Evolutionary conservation across 64 coral and sea anemone species (phyloP), one percentile per base, ranked within the genome.

Genomic region (Montipora sp.): DNA sequence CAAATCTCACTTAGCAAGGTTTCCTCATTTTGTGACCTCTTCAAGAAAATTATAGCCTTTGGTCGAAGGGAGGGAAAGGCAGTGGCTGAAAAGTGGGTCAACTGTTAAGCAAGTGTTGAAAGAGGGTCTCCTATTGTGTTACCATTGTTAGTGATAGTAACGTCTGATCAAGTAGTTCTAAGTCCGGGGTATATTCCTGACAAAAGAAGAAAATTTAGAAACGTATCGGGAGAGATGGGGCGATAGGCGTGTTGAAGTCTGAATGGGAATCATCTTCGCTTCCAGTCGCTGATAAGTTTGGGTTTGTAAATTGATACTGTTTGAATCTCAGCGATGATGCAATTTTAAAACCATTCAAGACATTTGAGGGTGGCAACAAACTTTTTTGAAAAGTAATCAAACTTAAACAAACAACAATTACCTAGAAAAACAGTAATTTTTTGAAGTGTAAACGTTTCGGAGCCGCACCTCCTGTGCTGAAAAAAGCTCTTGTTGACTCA

Each of bases 381-480:
- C 20, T 59, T 43, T 83, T 69, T 70, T 20, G 65, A 50, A 22
- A 71, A 48, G 65, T 3, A 48, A 85, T 71, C 65, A 67, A 68
- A 72, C 65, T 85, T 85, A 19, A 22, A 63, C 65, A 85, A 85
- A 85, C 63, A 85, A 71, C 61, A 59, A 85, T 85, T 72, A 85
- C 20, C 9, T n/a, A 21, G 61, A 3, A 85, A 85, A 85, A 85
- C 82, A 85, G n/a, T 44, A 50, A 63, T 85, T 21, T 36, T 22
- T 85, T 72, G 82, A 85, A 50, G 47, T 85, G 82, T 68, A 43
- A 85, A 85, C n/a, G 47, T 50, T 65, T 14, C n/a, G 13, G 67
- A 83, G 46, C 65, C 65, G 19, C 36, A 66, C 47, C 61, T 43
- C 61, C 80, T 85, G 19, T 18, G 46, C 61, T 71, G 46, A 70